Evolutionary conservation across 2,113 vertebrate genomes (phyloP), one percentile per base, ranked within the genome.

Genomic region (Cyanocitta stelleri): DNA sequence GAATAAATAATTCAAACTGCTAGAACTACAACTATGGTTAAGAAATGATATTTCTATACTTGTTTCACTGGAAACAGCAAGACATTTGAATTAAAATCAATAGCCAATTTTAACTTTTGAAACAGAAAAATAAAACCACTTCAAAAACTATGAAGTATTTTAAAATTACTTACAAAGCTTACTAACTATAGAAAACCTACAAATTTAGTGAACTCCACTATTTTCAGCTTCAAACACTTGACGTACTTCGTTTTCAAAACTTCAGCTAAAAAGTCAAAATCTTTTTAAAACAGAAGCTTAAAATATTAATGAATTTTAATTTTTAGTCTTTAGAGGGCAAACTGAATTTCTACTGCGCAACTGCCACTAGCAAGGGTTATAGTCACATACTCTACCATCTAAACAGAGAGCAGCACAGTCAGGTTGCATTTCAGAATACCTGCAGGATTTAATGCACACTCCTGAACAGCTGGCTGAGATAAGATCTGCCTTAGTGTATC

Each of bases 401-500:
- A 35, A 87, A 30, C 24, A 52, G 64, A 48, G 15, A 79, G 17
- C 48, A 85, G 73, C 16, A 66, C 16, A 33, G 27, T 24, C 22
- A 51, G n/a, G 21, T 2, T 74, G 75, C 39, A 80, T 24, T 90
- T 73, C 62, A 76, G 44, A 76, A 88, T 91, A 99, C 99, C 99
- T 90, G 98, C 49, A 64, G 98, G 97, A 91, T 97, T 97, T 62
- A 98, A 90, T 49, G 97, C 97, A 5, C 95, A 64, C 43, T 99
- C 99, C 68, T 98, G 97, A 33, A 99, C 98, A 41, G 99, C 99
- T 1, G 99, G 97, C 96, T 99, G 99, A 78, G 98, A 99, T 61
- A 99, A 98, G 85, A 99, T 99, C 97, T 99, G 99, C 59, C 99
- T 96, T 41, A 99, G 98, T 64, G 99, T 99, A 95, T 99, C 99